These are phyloP conservation scores for Tillus elongatus DNA, from an alignment of 2,888 invertebrate species.

Conservation along the genomic window DNA sequence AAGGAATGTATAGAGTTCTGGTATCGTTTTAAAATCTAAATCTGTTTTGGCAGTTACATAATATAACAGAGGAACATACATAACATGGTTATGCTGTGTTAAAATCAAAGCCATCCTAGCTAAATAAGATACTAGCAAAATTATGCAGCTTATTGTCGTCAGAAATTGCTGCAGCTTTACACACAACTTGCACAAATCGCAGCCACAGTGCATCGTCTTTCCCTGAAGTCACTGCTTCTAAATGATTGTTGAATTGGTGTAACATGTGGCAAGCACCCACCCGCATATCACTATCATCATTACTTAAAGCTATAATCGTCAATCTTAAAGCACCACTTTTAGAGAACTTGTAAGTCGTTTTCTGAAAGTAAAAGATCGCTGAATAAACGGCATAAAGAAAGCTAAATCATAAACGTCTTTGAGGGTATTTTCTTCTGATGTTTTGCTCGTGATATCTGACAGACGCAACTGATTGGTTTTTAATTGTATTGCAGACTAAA, in stretches of 20 bases:
- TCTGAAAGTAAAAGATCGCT: conserved; percentile 66
- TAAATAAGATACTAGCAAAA: conserved; percentile 56
- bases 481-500: conserved; percentile 56
- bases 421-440: too few relatives aligned
- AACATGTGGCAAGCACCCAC: conserved; percentile 67
- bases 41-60: too few relatives aligned
- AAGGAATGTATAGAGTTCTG: conserved; percentile 78
- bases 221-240: conserved; percentile 58
- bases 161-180: conserved; percentile 36
- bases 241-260: conserved; percentile 61
- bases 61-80: too few relatives aligned
- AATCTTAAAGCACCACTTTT: conserved; percentile 63
- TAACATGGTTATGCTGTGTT: conserved; percentile 64
- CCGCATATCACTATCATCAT: conserved; percentile 56
- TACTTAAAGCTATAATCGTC: conserved; percentile 61
- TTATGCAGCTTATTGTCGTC: conserved; percentile 34
- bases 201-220: conserved; percentile 61
- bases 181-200: conserved; percentile 58
- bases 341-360: conserved; percentile 57
- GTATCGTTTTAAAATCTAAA: conserved; percentile 73
- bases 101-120: conserved; percentile 61
- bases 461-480: conserved; percentile 69
- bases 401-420: conserved; percentile 63
- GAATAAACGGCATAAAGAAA: conserved; percentile 71
- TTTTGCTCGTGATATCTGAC: conserved; percentile 15